Percentiles rank a stretch among this genome's conserved stretches.
Conservation (phyloP, 2,888 invertebrate genomes). For the Tetheella fluctuosa region DNA sequence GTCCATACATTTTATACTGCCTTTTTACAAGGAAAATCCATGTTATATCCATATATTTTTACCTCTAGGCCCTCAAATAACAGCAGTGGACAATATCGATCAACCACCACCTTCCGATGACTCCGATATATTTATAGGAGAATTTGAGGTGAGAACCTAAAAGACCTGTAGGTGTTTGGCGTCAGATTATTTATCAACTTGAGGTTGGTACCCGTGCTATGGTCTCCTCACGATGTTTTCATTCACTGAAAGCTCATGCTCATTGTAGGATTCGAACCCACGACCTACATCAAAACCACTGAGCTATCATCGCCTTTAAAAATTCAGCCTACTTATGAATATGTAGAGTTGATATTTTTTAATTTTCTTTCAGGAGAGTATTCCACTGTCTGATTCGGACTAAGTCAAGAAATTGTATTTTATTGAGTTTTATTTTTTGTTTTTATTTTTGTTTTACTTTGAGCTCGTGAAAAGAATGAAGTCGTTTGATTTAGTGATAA, state of each 20-base stretch:
- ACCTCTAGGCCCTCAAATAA: constrained; percentile 73
- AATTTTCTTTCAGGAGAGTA: constrained; percentile 64
- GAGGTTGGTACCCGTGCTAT: no score
- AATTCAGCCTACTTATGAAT: no score
- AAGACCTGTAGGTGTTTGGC: no score
- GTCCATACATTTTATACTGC: no score
- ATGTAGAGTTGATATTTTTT: background rate
- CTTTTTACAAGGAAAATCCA: background rate
- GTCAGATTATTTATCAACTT: no score
- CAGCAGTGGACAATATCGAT: constrained; percentile 66
- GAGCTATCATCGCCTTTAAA: no score
- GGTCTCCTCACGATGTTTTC: no score
- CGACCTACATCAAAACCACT: no score
- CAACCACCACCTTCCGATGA: constrained; percentile 68
- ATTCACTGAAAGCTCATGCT: no score
- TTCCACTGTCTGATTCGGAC: constrained; percentile 68
- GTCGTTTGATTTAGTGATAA: constrained; percentile 63
- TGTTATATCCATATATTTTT: constrained; percentile 7
- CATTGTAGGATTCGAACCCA: no score
- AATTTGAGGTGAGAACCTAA: constrained; percentile 60
- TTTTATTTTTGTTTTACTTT: constrained; percentile 44
- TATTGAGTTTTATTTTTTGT: constrained; percentile 31
- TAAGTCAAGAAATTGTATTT: constrained; percentile 36
- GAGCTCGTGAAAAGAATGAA: constrained; percentile 48
- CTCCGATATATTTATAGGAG: constrained; percentile 72